Evolutionary conservation across 2,113 vertebrate species (phyloP), one percentile per base, ranked within the genome.

Genomic region (Sturnira hondurensis): DNA sequence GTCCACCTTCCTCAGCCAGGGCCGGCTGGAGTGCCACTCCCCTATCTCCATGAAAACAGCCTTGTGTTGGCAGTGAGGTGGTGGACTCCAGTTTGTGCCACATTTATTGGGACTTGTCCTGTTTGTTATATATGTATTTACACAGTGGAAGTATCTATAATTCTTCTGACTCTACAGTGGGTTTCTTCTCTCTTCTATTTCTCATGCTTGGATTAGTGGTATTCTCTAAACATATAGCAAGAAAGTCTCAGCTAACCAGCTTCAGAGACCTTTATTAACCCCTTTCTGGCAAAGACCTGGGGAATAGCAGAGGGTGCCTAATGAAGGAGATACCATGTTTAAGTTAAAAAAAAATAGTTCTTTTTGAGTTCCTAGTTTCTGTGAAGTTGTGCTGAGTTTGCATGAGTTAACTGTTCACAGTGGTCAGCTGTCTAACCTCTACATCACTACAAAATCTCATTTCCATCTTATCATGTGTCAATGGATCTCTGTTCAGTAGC

Each of bases 121-220:
- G 12, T n/a, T 22, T 33, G 77, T 63, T 26, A 6, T 6, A 11
- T 28, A 7, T 5, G 3, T 45, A 38, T 16, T 47, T 24, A 33
- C 4, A 31, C 0, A 0, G 16, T 11, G 16, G 28, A 47, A 15
- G 10, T 41, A 2, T 31, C 13, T 70, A 45, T 43, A 15, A 12
- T 31, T 20, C 31, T 83, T 89, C 45, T 36, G 13, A 2, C 7
- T 14, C 16, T 16, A 8, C 1, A 12, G 0, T 26, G 45, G 76
- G 1, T 81, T 63, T 58, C 36, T n/a, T 16, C 3, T 15, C 12
- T 45, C 13, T 47, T 36, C 16, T 45, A 0, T n/a, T 20, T n/a
- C 41, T 5, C 0, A 0, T 33, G 26, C 36, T 31, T 7, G 0
- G 3, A 31, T 22, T 24, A 26, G 36, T 6, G 26, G 17, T 41